phyloP scores from a whole-genome alignment of 1,140 invertebrate genomes.

The Brachionus manjavacas region DNA sequence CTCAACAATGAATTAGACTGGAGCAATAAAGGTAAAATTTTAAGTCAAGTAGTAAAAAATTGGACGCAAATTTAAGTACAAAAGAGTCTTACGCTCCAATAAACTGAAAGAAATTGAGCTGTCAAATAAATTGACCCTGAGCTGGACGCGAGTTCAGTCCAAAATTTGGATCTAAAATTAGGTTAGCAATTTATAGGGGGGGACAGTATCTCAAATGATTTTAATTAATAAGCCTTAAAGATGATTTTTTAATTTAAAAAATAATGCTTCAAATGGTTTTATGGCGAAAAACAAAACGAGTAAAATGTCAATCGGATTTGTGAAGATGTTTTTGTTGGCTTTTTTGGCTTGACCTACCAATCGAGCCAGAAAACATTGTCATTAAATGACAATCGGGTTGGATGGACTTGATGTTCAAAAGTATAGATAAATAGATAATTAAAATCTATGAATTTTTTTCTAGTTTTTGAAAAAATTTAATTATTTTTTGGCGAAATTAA shows the following conservation, averaged over 20 bases:
- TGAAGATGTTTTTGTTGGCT: neutral
- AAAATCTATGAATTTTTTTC: neutral
- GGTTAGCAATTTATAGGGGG: neutral
- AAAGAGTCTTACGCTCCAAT: conserved; percentile 1
- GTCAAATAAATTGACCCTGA: neutral
- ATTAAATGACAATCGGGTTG: conserved; percentile 3
- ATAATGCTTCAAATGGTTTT: conserved; percentile 9
- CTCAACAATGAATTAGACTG: neutral
- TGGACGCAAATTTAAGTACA: neutral
- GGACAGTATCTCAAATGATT: neutral
- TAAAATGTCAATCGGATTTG: conserved; percentile 28
- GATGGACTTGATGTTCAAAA: neutral
- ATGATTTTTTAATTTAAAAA: conserved; percentile 27
- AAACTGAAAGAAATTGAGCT: neutral
- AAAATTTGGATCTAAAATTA: neutral
- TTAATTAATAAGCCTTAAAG: conserved; percentile 7
- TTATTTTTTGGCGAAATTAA: conserved; percentile 13
- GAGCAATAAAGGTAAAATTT: neutral
- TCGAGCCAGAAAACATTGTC: neutral
- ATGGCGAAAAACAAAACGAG: neutral
- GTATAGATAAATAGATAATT: conserved; percentile 20
- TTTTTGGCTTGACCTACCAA: neutral
- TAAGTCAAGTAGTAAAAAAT: neutral
- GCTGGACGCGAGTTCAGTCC: neutral
- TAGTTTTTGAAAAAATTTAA: neutral